phyloP scores from a whole-genome alignment of 2,797 vertebrate genomes.

The Poeciliopsis infans region DNA sequence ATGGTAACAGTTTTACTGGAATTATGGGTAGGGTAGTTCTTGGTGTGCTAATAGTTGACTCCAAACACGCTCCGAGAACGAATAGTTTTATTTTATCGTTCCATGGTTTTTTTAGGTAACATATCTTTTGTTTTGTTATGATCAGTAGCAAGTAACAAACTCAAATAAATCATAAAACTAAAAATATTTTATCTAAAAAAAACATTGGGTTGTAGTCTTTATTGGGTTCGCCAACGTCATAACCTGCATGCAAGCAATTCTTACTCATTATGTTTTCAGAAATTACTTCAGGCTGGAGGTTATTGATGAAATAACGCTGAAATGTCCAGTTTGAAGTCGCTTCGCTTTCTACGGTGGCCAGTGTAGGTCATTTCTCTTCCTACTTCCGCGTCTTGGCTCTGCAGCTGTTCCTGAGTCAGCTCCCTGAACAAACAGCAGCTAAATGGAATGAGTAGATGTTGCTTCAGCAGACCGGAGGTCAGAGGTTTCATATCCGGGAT shows the following conservation, averaged over 20 bases:
- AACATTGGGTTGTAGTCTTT: not conserved
- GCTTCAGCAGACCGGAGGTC: constrained; percentile 23
- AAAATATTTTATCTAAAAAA: not conserved
- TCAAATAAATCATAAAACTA: not conserved
- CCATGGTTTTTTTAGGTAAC: not conserved
- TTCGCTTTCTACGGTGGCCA: constrained; percentile 2
- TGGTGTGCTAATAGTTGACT: not conserved
- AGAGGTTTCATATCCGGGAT: constrained; percentile 34
- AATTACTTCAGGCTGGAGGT: not conserved
- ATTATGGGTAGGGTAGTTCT: constrained; percentile 57
- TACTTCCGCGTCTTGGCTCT: constrained; percentile 57
- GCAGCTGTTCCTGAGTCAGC: constrained; percentile 51
- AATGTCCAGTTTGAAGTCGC: not conserved
- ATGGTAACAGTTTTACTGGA: constrained; percentile 26
- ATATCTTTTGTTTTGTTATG: not conserved
- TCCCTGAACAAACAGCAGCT: rapidly evolving
- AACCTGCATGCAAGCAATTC: not conserved
- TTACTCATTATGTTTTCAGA: not conserved
- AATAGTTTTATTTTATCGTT: not conserved
- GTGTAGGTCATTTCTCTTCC: not conserved
- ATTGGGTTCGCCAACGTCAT: not conserved
- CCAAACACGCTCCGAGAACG: not conserved
- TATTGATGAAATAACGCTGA: not conserved
- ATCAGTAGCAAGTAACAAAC: not conserved
- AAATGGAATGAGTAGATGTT: too few species aligned